Percentiles rank a stretch among this genome's conserved stretches.
These are phyloP conservation scores for Baronia brevicornis DNA, from an alignment of 2,888 invertebrate genomes.

Conservation along the genomic window DNA sequence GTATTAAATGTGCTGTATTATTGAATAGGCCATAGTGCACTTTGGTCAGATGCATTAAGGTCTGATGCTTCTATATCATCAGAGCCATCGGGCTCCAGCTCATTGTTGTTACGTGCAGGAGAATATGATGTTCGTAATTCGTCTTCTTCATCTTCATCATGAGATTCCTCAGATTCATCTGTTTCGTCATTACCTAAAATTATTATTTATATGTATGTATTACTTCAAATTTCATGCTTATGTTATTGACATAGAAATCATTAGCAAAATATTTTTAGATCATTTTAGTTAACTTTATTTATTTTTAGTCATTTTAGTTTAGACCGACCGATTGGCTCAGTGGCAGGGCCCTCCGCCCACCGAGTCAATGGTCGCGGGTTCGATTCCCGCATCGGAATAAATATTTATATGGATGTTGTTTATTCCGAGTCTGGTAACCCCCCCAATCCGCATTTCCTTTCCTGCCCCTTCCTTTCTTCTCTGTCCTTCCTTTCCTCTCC, in stretches of 20 bases:
- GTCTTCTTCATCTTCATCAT: conserved; percentile 76
- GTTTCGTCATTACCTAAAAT: conserved; percentile 70
- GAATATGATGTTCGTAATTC: conserved; percentile 62
- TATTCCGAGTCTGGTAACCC: no score
- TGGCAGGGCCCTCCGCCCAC: no score
- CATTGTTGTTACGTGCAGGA: conserved; percentile 58
- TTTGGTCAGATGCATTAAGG: conserved; percentile 50
- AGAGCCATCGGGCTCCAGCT: conserved; percentile 53
- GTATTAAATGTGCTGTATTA: conserved; percentile 18
- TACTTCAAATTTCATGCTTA: not conserved
- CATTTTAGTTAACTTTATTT: no score
- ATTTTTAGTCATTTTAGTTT: no score
- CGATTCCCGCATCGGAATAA: no score
- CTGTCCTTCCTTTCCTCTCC: no score
- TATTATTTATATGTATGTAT: not conserved
- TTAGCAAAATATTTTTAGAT: not conserved
- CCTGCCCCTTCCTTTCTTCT: no score
- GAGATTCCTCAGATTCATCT: conserved; percentile 74
- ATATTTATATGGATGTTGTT: no score
- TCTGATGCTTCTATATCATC: conserved; percentile 56
- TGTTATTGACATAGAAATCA: not conserved
- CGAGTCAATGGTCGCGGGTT: no score
- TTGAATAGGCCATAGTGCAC: conserved; percentile 46
- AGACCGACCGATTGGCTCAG: no score
- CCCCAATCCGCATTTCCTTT: no score